phyloP scores from a whole-genome alignment of 2,888 invertebrate genomes.

The Agonopterix arenella region DNA sequence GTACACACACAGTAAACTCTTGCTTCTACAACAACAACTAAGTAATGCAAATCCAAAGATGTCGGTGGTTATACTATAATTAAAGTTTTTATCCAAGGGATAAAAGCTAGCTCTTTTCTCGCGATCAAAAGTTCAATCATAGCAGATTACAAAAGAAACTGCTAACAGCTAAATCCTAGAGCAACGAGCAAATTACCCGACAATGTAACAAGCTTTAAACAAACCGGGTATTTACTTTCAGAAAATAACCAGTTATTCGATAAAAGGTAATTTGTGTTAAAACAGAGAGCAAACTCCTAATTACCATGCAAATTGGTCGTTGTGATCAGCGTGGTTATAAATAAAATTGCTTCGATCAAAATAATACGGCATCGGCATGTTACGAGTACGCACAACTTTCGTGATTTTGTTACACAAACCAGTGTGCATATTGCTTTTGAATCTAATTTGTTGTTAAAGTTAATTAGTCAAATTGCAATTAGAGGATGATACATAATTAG shows the following conservation, averaged over 20 bases:
- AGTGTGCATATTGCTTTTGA: neutral
- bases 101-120: too few species aligned
- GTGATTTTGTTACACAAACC: neutral
- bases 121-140: too few species aligned
- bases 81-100: too few species aligned
- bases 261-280: constrained; percentile 62
- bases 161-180: too few species aligned
- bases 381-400: neutral
- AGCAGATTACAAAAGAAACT: too few species aligned
- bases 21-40: too few species aligned
- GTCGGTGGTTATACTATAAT: neutral
- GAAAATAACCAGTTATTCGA: constrained; percentile 39
- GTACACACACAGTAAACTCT: too few species aligned
- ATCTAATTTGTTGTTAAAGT: neutral
- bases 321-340: constrained; percentile 51
- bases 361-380: neutral
- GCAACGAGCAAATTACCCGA: too few species aligned
- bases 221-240: constrained; percentile 15
- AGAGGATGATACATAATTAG: too few species aligned
- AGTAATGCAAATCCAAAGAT: neutral
- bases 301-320: constrained; percentile 71
- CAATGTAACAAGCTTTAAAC: neutral
- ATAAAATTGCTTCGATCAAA: constrained; percentile 36
- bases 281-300: constrained; percentile 58
- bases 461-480: too few species aligned